Conservation (phyloP, 2,797 vertebrate species). For the Triplophysa bombifrons region DNA sequence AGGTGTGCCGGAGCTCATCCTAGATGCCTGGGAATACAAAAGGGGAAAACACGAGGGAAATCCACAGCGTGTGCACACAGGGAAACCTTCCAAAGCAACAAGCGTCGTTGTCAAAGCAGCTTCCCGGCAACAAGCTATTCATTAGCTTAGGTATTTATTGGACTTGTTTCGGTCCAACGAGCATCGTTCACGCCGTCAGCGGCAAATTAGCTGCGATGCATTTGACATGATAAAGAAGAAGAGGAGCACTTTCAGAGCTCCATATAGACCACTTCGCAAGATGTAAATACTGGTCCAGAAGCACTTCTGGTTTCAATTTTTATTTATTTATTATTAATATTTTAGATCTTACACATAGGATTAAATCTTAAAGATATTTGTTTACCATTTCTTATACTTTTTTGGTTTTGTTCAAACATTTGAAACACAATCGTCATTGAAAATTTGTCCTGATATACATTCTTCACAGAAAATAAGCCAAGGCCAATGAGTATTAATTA, state of each 20-base stretch:
- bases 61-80: slow-evolving; percentile 61
- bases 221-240: slow-evolving; percentile 47
- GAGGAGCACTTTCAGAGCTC: not conserved
- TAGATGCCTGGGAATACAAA: slow-evolving; percentile 64
- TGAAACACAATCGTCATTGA: too few relatives aligned
- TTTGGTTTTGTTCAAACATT: too few relatives aligned
- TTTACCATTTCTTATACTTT: too few relatives aligned
- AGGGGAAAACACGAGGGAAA: slow-evolving; percentile 67
- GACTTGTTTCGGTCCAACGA: slow-evolving; percentile 69
- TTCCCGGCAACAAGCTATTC: slow-evolving; percentile 71
- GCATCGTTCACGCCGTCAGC: slow-evolving; percentile 61
- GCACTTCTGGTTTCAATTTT: too few relatives aligned
- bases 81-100: slow-evolving; percentile 63
- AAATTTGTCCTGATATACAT: too few relatives aligned
- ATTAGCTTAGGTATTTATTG: slow-evolving; percentile 69
- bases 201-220: slow-evolving; percentile 54
- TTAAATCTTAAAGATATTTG: too few relatives aligned
- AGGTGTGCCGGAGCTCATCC: slow-evolving; percentile 57
- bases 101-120: slow-evolving; percentile 62
- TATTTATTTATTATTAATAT: too few relatives aligned
- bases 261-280: not conserved
- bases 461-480: too few relatives aligned
- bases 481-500: too few relatives aligned
- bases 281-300: too few relatives aligned
- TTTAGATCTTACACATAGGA: too few relatives aligned